These are phyloP conservation scores for Channa argus DNA, from an alignment of 2,113 vertebrate genomes.

Conservation along the genomic window DNA sequence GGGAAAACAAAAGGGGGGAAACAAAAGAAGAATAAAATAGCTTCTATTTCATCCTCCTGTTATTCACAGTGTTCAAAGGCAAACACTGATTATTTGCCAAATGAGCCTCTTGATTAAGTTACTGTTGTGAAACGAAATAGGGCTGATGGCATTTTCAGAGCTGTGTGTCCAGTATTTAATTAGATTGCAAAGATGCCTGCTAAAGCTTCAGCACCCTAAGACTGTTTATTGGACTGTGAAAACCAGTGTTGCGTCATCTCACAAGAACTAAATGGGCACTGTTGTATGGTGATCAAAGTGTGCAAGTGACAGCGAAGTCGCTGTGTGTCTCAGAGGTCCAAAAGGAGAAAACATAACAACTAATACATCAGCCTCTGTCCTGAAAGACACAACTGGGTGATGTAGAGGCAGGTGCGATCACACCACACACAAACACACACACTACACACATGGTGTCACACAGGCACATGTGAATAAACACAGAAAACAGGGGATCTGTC, in stretches of 20 bases:
- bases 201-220: constrained; percentile 54
- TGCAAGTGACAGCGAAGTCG: constrained; percentile 28
- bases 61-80: constrained; percentile 49
- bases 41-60: constrained; percentile 20
- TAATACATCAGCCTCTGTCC: constrained; percentile 22
- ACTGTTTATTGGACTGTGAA: constrained; percentile 67
- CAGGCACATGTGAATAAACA: constrained; percentile 34
- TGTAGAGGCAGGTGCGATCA: constrained; percentile 49
- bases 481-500: constrained; percentile 30
- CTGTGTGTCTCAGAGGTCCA: constrained; percentile 40
- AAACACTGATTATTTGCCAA: constrained; percentile 57
- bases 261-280: constrained; percentile 41
- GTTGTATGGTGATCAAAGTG: constrained; percentile 44
- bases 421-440: constrained; percentile 14
- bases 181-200: constrained; percentile 71
- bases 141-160: constrained; percentile 68
- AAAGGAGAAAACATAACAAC: constrained; percentile 34
- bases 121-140: constrained; percentile 63
- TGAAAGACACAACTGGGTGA: constrained; percentile 41
- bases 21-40: constrained; percentile 4
- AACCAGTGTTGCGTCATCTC: constrained; percentile 71
- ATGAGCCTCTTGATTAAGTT: constrained; percentile 71
- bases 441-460: constrained; percentile 9
- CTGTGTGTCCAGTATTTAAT: constrained; percentile 71
- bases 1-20: background rate